phyloP scores from a whole-genome alignment of 2,888 invertebrate genomes.

The Epinotia bilunana region DNA sequence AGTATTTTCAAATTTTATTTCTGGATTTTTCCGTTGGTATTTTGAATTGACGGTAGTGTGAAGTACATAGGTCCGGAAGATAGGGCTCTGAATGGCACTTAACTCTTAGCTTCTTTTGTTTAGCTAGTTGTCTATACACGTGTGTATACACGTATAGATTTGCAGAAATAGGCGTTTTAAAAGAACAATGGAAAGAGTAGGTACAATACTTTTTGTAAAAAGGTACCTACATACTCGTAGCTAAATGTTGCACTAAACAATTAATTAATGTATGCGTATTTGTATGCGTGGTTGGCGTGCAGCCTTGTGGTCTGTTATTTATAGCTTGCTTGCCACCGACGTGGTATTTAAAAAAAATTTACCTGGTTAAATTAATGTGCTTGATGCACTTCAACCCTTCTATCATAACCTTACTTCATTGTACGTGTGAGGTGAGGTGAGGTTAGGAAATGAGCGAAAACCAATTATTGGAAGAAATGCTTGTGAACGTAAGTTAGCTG shows the following conservation, averaged over 20 bases:
- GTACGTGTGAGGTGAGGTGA: too few relatives aligned
- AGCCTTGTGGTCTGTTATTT: not conserved
- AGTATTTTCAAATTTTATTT: slow-evolving; percentile 1
- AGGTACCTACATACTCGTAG: not conserved
- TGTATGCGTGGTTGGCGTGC: not conserved
- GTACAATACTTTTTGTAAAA: not conserved
- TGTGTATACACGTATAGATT: not conserved
- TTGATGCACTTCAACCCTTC: not conserved
- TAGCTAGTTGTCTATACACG: not conserved
- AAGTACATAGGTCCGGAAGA: not conserved
- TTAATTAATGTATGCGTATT: not conserved
- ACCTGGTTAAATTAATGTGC: not conserved
- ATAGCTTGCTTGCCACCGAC: too few relatives aligned
- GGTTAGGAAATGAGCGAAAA: not conserved
- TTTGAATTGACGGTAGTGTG: not conserved
- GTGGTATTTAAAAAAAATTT: too few relatives aligned
- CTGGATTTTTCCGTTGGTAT: not conserved
- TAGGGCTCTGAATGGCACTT: not conserved
- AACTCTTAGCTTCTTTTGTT: slow-evolving; percentile 12
- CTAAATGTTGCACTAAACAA: not conserved
- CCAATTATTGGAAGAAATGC: too few relatives aligned
- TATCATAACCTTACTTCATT: not conserved
- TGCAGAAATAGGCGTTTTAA: not conserved
- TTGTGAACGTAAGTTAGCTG: too few relatives aligned
- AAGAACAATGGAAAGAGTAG: not conserved